Percentiles rank a stretch among this genome's conserved stretches.
Evolutionary conservation across 2,888 invertebrate species (phyloP).

Genomic region (Scaptomyza flava): DNA sequence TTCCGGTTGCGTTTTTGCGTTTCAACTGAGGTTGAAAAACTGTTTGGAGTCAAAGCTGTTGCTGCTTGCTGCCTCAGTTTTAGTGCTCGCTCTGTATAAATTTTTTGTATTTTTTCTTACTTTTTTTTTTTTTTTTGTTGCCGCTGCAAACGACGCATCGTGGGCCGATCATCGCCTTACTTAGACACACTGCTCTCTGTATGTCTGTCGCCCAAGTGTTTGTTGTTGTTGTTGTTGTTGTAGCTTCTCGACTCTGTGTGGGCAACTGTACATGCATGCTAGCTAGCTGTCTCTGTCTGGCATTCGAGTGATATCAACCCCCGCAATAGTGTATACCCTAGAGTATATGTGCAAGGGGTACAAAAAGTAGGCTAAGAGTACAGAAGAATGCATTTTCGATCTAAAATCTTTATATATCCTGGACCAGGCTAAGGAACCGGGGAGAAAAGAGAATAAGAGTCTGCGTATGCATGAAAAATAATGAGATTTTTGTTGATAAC

Average conservation of each 20-base stretch:
- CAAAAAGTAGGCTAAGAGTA: background rate
- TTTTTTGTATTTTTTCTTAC: background rate
- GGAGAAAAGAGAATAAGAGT: too few relatives aligned
- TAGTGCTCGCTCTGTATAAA: conserved; percentile 6
- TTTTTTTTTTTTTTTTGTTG: background rate
- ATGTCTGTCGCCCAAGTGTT: conserved; percentile 73
- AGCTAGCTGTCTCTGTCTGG: conserved; percentile 48
- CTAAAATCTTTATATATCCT: too few relatives aligned
- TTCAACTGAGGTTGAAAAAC: conserved; percentile 75
- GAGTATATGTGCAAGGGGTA: background rate
- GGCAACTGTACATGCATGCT: conserved; percentile 70
- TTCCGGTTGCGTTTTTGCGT: conserved; percentile 78
- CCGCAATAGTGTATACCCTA: conserved; percentile 52
- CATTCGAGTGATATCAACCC: conserved; percentile 49
- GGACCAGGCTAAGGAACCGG: too few relatives aligned
- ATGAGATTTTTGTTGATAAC: background rate
- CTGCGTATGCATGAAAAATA: too few relatives aligned
- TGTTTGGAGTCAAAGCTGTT: conserved; percentile 40
- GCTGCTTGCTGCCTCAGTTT: conserved; percentile 25
- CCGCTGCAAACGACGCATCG: conserved; percentile 52
- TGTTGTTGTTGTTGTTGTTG: conserved; percentile 21
- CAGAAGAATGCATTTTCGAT: background rate
- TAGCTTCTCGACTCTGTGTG: conserved; percentile 50
- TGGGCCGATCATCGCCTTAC: conserved; percentile 80
- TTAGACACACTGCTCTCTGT: conserved; percentile 62